These are phyloP conservation scores for Microplitis mediator DNA, from an alignment of 1,140 invertebrate genomes.

Conservation along the genomic window DNA sequence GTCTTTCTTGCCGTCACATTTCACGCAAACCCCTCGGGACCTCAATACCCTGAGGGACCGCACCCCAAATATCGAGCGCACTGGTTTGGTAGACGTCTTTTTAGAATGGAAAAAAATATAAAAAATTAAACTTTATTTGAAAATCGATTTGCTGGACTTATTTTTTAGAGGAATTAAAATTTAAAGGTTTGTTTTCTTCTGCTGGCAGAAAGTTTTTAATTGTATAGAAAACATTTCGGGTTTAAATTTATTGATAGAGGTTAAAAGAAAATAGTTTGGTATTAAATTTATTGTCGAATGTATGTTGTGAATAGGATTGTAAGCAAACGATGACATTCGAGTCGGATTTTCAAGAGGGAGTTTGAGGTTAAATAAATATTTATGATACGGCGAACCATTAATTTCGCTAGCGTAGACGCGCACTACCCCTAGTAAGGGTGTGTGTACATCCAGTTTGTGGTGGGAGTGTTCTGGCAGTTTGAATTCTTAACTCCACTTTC, in stretches of 20 bases:
- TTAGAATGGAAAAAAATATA: slow-evolving; percentile 2
- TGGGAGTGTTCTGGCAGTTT: slow-evolving; percentile 2
- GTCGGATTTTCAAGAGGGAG: neutral
- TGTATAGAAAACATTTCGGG: neutral
- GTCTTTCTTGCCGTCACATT: slow-evolving; percentile 18
- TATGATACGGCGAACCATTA: slow-evolving; percentile 28
- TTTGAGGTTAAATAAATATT: slow-evolving; percentile 28
- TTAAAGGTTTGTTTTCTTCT: neutral
- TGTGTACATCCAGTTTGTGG: slow-evolving; percentile 7
- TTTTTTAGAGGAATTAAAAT: too few relatives aligned
- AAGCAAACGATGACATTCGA: neutral
- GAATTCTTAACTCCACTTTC: slow-evolving; percentile 25
- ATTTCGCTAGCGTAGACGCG: slow-evolving; percentile 13
- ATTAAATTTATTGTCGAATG: too few relatives aligned
- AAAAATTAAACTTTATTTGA: too few relatives aligned
- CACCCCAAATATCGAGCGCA: slow-evolving; percentile 58
- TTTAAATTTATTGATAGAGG: too few relatives aligned
- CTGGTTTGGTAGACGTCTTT: slow-evolving; percentile 12
- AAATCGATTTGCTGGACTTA: too few relatives aligned
- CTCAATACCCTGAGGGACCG: slow-evolving; percentile 55
- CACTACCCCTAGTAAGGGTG: neutral
- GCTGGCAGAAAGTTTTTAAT: neutral
- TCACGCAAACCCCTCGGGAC: slow-evolving; percentile 52
- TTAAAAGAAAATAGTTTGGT: too few relatives aligned
- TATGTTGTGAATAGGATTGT: too few relatives aligned